These are phyloP conservation scores for Bombus superbus DNA, from an alignment of 1,140 invertebrate genomes.

Conservation along the genomic window DNA sequence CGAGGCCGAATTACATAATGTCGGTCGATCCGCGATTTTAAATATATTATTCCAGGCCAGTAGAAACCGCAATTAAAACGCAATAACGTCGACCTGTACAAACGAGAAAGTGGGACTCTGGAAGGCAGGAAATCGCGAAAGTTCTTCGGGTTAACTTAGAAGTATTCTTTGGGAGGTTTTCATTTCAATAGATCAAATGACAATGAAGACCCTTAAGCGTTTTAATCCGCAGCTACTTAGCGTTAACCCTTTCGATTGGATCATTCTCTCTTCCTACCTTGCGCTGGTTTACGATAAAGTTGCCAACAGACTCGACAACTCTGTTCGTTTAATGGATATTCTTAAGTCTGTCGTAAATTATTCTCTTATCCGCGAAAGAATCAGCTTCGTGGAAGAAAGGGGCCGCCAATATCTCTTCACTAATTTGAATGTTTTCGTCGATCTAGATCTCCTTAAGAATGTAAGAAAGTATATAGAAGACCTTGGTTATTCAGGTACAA, in stretches of 20 bases:
- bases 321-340: slow-evolving; percentile 65
- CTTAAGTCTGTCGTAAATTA: slow-evolving; percentile 18
- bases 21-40: not conserved
- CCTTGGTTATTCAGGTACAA: too few species aligned
- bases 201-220: slow-evolving; percentile 59
- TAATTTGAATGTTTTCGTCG: slow-evolving; percentile 2
- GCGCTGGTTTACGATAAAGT: slow-evolving; percentile 26
- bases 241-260: slow-evolving; percentile 41
- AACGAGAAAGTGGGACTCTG: not conserved
- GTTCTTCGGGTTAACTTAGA: slow-evolving; percentile 14
- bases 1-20: not conserved
- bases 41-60: not conserved
- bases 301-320: slow-evolving; percentile 51
- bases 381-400: not conserved
- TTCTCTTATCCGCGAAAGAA: slow-evolving; percentile 17
- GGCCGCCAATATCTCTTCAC: not conserved
- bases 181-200: slow-evolving; percentile 55
- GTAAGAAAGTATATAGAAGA: too few species aligned
- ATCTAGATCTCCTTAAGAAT: too few species aligned
- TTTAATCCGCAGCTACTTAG: slow-evolving; percentile 59
- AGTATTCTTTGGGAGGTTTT: slow-evolving; percentile 51
- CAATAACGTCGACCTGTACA: not conserved
- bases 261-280: not conserved
- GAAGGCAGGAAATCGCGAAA: not conserved
- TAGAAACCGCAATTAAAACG: not conserved